These are phyloP conservation scores for Percina caprodes DNA, from an alignment of 2,113 vertebrate species.

Conservation along the genomic window DNA sequence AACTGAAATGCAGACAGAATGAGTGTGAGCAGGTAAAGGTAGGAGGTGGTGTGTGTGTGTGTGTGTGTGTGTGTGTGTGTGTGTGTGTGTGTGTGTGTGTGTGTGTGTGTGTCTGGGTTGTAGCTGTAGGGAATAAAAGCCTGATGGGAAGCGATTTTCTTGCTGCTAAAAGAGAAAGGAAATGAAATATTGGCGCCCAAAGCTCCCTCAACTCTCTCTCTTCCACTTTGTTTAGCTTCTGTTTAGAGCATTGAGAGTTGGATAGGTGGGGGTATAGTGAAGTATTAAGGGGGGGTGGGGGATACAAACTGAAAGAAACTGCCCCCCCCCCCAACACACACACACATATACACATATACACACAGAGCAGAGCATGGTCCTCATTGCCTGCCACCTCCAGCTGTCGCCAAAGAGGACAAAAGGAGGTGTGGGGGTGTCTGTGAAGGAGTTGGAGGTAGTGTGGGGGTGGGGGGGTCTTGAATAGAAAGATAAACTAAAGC, in stretches of 20 bases:
- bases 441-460: constrained; percentile 61
- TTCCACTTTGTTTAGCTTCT: constrained; percentile 22
- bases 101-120: not conserved
- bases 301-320: constrained; percentile 34
- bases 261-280: constrained; percentile 43
- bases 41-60: not conserved
- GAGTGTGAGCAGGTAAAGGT: constrained; percentile 7
- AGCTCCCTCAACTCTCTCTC: constrained; percentile 20
- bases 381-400: constrained; percentile 82
- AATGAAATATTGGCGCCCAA: constrained; percentile 50
- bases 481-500: constrained; percentile 82
- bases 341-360: constrained; percentile 14
- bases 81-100: constrained; percentile 16
- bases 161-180: constrained; percentile 27
- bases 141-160: not conserved
- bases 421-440: constrained; percentile 76
- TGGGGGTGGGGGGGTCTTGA: constrained; percentile 62
- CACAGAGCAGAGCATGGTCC: constrained; percentile 39
- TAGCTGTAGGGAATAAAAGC: constrained; percentile 2
- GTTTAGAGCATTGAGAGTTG: constrained; percentile 10
- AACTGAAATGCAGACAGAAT: not conserved
- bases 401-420: constrained; percentile 79
- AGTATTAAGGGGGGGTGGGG: constrained; percentile 21
- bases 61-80: constrained; percentile 15
- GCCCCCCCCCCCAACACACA: not conserved